Evolutionary conservation across 2,113 vertebrate species (phyloP).

Genomic region (Melanocharis versteri): DNA sequence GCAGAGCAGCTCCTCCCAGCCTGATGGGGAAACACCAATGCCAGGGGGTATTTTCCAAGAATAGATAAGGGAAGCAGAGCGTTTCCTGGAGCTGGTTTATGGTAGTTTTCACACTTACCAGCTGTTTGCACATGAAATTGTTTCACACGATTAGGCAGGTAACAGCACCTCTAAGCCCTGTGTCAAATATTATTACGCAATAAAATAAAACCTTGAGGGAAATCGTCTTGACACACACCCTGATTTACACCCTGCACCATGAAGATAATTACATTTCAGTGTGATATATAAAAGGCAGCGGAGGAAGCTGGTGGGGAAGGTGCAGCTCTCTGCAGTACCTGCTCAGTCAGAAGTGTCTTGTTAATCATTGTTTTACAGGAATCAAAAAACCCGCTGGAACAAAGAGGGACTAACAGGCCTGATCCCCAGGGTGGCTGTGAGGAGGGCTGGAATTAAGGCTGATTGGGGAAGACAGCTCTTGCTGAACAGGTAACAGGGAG

Average conservation of each 20-base stretch:
- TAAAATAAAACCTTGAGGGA: slow-evolving; percentile 68
- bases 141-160: slow-evolving; percentile 72
- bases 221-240: slow-evolving; percentile 65
- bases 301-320: slow-evolving; percentile 54
- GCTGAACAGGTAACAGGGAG: background rate
- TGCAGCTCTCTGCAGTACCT: background rate
- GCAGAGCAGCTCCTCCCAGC: background rate
- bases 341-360: slow-evolving; percentile 12
- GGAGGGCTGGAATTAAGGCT: background rate
- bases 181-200: slow-evolving; percentile 69
- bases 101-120: background rate
- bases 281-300: slow-evolving; percentile 63
- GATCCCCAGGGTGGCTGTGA: background rate
- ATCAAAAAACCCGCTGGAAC: background rate
- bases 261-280: slow-evolving; percentile 74
- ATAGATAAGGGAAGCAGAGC: background rate
- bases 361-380: slow-evolving; percentile 19
- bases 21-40: background rate
- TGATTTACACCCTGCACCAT: slow-evolving; percentile 72
- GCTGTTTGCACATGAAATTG: slow-evolving; percentile 67
- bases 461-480: background rate
- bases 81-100: background rate
- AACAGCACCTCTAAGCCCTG: slow-evolving; percentile 73
- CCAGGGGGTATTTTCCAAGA: background rate
- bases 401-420: background rate